These are phyloP conservation scores for Eretmochelys imbricata DNA, from an alignment of 2,113 vertebrate species.

Conservation along the genomic window DNA sequence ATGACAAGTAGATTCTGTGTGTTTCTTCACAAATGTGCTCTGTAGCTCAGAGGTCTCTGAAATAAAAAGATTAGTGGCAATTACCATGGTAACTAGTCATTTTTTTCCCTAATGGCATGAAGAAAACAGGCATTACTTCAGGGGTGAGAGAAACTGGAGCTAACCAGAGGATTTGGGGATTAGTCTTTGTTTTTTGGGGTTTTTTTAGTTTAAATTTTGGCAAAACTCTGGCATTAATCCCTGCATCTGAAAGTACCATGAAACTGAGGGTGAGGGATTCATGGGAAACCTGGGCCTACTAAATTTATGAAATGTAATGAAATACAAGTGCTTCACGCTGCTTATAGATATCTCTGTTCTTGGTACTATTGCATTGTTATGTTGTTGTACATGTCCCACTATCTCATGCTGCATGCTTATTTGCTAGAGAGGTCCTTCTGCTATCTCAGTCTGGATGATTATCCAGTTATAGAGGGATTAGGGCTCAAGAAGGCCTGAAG, in stretches of 20 bases:
- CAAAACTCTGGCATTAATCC: slow-evolving; percentile 35
- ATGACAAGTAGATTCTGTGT: slow-evolving; percentile 43
- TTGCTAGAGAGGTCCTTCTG: background rate
- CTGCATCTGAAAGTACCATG: background rate
- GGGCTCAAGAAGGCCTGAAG: rapidly evolving
- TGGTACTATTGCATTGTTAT: background rate
- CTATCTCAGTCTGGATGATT: background rate
- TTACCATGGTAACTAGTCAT: slow-evolving; percentile 62
- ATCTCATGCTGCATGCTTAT: background rate
- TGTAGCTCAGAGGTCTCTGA: slow-evolving; percentile 30
- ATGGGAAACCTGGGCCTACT: background rate
- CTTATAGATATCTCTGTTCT: background rate
- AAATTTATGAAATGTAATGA: background rate
- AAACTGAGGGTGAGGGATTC: background rate
- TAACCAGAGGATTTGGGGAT: slow-evolving; percentile 1
- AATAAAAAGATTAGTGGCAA: slow-evolving; percentile 52
- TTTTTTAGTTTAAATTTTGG: slow-evolving; percentile 28
- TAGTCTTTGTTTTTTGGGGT: background rate
- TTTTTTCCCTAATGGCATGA: background rate
- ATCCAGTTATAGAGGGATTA: background rate
- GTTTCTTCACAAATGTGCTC: slow-evolving; percentile 18
- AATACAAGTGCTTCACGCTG: background rate
- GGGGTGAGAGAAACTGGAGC: slow-evolving; percentile 33
- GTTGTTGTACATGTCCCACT: background rate
- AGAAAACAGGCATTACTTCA: background rate